A percentile compares a stretch with the other conserved stretches of the same genome.
phyloP scores from a whole-genome alignment of 2,113 vertebrate species.

The Callaeas wilsoni region DNA sequence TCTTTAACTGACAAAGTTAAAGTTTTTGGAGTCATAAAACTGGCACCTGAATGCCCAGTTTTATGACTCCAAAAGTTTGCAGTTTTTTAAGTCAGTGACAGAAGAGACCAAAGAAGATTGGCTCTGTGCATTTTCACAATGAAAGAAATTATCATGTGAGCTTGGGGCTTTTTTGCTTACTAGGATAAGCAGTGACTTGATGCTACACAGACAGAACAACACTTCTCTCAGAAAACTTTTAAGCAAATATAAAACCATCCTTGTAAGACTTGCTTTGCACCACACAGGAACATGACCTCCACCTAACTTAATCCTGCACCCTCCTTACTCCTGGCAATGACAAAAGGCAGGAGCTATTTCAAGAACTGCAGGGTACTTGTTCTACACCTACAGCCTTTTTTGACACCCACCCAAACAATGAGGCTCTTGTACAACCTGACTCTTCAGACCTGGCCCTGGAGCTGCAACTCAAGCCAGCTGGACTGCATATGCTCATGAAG shows the following conservation, averaged over 20 bases:
- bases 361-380: not conserved
- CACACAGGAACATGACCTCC: not conserved
- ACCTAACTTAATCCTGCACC: not conserved
- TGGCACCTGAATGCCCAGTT: not conserved
- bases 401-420: not conserved
- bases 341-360: not conserved
- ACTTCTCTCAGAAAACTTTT: not conserved
- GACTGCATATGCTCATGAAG: not conserved
- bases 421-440: not conserved
- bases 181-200: not conserved
- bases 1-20: not conserved
- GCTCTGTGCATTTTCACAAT: not conserved
- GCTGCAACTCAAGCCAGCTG: not conserved
- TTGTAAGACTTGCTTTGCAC: not conserved
- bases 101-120: not conserved
- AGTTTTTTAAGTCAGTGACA: not conserved
- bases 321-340: not conserved
- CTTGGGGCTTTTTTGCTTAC: not conserved
- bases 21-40: too few species aligned
- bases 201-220: fast-evolving
- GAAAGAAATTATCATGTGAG: not conserved
- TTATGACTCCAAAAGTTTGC: not conserved
- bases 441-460: not conserved
- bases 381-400: not conserved
- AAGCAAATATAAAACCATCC: not conserved